phyloP scores from a whole-genome alignment of 2,113 vertebrate genomes.

The Tragelaphus imberbis region DNA sequence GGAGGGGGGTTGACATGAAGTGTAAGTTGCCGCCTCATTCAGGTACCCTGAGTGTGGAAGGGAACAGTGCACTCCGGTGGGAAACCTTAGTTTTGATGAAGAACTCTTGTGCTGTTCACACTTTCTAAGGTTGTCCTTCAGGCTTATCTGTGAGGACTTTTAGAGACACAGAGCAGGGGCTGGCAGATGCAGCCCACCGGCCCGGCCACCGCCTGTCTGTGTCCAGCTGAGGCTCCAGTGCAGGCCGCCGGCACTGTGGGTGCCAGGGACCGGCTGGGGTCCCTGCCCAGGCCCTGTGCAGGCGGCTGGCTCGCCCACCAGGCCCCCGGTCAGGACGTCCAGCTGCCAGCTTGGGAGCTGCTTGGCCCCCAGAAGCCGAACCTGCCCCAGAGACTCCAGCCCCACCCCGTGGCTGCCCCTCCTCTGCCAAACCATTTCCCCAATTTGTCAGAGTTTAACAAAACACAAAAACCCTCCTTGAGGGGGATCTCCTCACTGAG shows the following conservation, averaged over 20 bases:
- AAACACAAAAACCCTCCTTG: neutral
- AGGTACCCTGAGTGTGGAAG: neutral
- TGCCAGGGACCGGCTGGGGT: neutral
- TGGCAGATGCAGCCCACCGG: neutral
- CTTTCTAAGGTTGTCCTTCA: neutral
- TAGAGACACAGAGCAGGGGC: neutral
- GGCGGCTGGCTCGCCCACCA: neutral
- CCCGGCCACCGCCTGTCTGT: neutral
- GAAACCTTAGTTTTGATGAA: neutral
- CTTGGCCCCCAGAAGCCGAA: too few relatives aligned
- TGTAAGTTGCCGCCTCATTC: neutral
- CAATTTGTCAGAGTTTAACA: neutral
- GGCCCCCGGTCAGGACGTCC: neutral
- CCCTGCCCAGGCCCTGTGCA: neutral
- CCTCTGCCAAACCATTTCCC: accelerated
- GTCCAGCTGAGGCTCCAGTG: accelerated
- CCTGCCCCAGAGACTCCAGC: neutral
- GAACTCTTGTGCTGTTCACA: neutral
- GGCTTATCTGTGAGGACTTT: neutral
- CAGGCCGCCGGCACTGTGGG: neutral
- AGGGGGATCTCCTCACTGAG: neutral
- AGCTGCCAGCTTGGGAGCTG: neutral
- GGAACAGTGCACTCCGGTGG: neutral
- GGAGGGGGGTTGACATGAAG: neutral
- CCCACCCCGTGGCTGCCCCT: neutral